These are phyloP conservation scores for Aegotheles bennettii DNA, from an alignment of 2,113 vertebrate genomes.

Conservation along the genomic window DNA sequence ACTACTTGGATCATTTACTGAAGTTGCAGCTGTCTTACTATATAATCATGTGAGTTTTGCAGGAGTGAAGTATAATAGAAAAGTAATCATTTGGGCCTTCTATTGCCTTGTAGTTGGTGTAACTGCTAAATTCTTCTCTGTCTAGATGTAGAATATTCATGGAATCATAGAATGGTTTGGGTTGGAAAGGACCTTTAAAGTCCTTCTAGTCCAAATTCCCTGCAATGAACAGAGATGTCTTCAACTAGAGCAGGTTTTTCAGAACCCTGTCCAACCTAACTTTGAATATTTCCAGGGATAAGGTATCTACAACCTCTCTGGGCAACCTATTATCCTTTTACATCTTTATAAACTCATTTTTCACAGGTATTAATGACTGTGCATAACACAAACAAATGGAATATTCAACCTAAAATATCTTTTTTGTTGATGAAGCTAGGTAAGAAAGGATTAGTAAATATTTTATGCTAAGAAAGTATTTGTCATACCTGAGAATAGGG, in stretches of 20 bases:
- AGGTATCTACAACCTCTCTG: background rate
- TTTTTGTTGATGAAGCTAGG: background rate
- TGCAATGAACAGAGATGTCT: background rate
- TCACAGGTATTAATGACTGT: background rate
- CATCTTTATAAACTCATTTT: background rate
- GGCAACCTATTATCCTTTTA: background rate
- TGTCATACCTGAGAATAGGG: background rate
- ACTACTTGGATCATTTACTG: background rate
- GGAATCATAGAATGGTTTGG: background rate
- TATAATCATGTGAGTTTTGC: background rate
- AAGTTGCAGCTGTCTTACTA: background rate
- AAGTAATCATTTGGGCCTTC: background rate
- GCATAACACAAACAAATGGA: background rate
- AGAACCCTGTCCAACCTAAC: background rate
- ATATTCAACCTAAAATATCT: background rate
- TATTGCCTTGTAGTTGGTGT: background rate
- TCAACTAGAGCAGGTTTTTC: background rate
- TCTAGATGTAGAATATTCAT: background rate
- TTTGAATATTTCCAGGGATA: background rate
- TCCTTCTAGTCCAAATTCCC: rapidly evolving
- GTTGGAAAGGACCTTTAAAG: background rate
- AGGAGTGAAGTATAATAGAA: background rate
- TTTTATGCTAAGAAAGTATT: background rate
- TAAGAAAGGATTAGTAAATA: background rate
- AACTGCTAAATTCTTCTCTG: background rate